Evolutionary conservation across 2,797 vertebrate genomes (phyloP), one percentile per base, ranked within the genome.

Genomic region (Rhabdophis nuchalis): DNA sequence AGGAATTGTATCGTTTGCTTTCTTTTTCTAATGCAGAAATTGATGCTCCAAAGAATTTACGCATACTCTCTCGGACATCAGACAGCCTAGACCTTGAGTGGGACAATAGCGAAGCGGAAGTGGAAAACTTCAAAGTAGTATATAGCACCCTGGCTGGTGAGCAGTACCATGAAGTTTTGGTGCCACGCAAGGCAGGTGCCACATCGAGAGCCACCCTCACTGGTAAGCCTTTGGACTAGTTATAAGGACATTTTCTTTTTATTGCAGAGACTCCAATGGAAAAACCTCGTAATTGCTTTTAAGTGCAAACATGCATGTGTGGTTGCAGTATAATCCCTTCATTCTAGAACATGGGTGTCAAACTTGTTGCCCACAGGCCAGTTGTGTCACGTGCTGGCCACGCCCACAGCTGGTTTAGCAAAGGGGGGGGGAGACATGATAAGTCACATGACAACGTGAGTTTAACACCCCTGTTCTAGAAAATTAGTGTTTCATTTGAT

Each of bases 31-130:
- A 94, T 10, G 93, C 97, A 99, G 99, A 99, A 97, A 99, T 99
- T 0, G 99, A 99, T 93, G 98, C 99, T n/a, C 99, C 99, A 86
- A 99, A 99, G 97, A 99, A 99, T 95, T 95, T 98, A 87, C 97
- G 98, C 52, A 98, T 99, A 23, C 96, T 98, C 82, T 98, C 98
- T 2, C 98, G 98, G 95, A 98, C 97, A 0, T 98, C 98, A 6
- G 98, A 97, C 94, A 97, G 97, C 90, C 98, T 99, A 25, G 98
- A 99, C 94, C 97, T 99, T 0, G 97, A 99, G 64, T 99, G 99
- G 99, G 99, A 99, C 96, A 99, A 99, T 97, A 99, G 99, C 1
- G 99, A 99, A 94, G 99, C 99, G 0, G 98, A 99, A 95, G 98
- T 98, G 0, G 98, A 98, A 77, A 97, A 97, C 88, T 99, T 99